These are phyloP conservation scores for Lepus oiostolus DNA, from an alignment of 2,797 vertebrate species.

Conservation along the genomic window DNA sequence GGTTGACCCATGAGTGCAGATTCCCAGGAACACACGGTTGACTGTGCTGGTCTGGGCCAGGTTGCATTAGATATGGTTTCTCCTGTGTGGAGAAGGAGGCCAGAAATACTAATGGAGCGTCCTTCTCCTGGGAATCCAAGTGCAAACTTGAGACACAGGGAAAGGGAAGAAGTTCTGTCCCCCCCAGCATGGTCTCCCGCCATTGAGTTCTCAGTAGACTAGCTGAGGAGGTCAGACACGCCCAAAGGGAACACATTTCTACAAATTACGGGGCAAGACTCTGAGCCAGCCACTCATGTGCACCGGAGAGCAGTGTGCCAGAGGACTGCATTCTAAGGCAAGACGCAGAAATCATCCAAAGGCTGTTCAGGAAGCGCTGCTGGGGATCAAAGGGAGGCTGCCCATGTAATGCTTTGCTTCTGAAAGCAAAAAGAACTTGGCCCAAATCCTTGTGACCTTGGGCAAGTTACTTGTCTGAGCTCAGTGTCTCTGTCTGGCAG, in stretches of 20 bases:
- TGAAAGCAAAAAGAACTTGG: background rate
- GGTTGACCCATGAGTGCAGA: background rate
- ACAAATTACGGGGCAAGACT: background rate
- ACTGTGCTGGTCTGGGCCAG: background rate
- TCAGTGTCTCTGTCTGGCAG: slow-evolving; percentile 14
- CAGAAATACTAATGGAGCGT: background rate
- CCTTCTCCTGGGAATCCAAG: background rate
- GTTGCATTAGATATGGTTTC: background rate
- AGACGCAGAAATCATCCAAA: background rate
- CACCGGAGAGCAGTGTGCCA: background rate
- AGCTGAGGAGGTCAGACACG: background rate
- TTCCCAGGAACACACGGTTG: background rate
- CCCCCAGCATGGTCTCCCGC: background rate
- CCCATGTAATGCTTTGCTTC: background rate
- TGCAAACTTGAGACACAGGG: slow-evolving; percentile 25
- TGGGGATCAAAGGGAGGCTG: background rate
- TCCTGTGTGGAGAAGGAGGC: background rate
- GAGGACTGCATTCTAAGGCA: background rate
- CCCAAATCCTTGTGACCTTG: slow-evolving; percentile 17
- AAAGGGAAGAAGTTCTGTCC: background rate
- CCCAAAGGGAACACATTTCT: background rate
- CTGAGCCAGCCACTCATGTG: background rate
- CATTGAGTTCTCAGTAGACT: background rate
- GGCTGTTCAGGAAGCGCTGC: background rate
- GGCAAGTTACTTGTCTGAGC: slow-evolving; percentile 31